These are phyloP conservation scores for Pleuronectes platessa DNA, from an alignment of 2,113 vertebrate genomes.

Conservation along the genomic window DNA sequence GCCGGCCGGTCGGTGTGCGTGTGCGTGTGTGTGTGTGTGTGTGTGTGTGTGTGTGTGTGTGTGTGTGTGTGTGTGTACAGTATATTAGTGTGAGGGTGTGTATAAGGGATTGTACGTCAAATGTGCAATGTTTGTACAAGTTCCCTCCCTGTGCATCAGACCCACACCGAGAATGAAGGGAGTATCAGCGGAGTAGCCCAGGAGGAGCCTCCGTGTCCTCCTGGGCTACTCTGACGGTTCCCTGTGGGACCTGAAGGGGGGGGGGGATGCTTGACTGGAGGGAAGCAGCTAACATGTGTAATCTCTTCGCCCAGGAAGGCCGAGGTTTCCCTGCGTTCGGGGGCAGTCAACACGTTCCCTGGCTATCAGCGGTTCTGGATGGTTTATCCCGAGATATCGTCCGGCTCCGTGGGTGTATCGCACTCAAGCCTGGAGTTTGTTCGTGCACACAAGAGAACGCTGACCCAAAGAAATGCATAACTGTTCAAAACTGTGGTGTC, in stretches of 20 bases:
- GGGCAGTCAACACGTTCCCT: conserved; percentile 87
- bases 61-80: conserved; percentile 26
- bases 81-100: conserved; percentile 31
- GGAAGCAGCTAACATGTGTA: conserved; percentile 50
- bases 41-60: conserved; percentile 23
- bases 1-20: conserved; percentile 29
- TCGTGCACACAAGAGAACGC: conserved; percentile 42
- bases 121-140: conserved; percentile 63
- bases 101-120: conserved; percentile 35
- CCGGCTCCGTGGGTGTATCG: conserved; percentile 86
- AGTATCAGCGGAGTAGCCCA: conserved; percentile 43
- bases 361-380: conserved; percentile 84
- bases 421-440: conserved; percentile 74
- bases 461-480: conserved; percentile 47
- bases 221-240: too few species aligned
- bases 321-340: conserved; percentile 29
- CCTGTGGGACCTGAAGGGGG: conserved; percentile 34
- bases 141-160: conserved; percentile 54
- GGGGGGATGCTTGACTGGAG: conserved; percentile 40
- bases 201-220: conserved; percentile 56
- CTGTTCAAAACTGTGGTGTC: conserved; percentile 22
- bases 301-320: conserved; percentile 64
- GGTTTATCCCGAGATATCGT: conserved; percentile 62
- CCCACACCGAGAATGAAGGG: conserved; percentile 20
- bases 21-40: conserved; percentile 32